phyloP scores from a whole-genome alignment of 2,888 invertebrate species.

The Orthosia incerta region DNA sequence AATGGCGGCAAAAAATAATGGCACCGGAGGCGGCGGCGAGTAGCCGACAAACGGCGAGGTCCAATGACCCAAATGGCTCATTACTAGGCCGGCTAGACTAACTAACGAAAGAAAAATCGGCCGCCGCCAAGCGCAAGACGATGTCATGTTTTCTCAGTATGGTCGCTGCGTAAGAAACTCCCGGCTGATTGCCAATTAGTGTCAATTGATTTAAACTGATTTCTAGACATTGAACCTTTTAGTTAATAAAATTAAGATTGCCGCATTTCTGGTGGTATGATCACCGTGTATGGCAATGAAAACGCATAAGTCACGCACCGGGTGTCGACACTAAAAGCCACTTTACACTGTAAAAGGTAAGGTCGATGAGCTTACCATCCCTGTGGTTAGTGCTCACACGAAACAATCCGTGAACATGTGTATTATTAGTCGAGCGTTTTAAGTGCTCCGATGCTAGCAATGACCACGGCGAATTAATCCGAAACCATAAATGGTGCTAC shows the following conservation, averaged over 20 bases:
- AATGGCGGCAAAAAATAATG: conserved; percentile 84
- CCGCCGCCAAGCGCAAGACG: conserved; percentile 73
- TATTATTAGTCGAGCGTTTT: conserved; percentile 66
- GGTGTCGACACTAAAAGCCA: conserved; percentile 32
- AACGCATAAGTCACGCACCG: conserved; percentile 30
- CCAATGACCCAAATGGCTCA: conserved; percentile 90
- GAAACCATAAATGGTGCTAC: conserved; percentile 85
- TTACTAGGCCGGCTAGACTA: conserved; percentile 85
- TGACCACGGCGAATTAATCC: conserved; percentile 86
- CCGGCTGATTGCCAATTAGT: conserved; percentile 68
- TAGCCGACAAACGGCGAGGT: conserved; percentile 87
- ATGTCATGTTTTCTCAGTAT: conserved; percentile 59
- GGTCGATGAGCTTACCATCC: conserved; percentile 58
- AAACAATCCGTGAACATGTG: conserved; percentile 68
- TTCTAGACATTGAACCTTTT: conserved; percentile 52
- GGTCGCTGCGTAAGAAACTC: conserved; percentile 34
- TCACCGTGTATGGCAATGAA: conserved; percentile 4
- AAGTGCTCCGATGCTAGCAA: conserved; percentile 69
- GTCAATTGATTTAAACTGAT: conserved; percentile 67
- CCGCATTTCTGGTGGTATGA: conserved; percentile 14
- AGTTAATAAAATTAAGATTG: conserved; percentile 17
- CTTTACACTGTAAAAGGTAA: conserved; percentile 29
- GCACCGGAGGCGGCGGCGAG: conserved; percentile 79
- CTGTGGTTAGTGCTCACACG: conserved; percentile 57
- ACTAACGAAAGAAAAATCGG: conserved; percentile 88